A percentile compares a stretch with the other conserved stretches of the same genome.
Evolutionary conservation across 1,140 invertebrate species (phyloP).

Genomic region (Achroia grisella): DNA sequence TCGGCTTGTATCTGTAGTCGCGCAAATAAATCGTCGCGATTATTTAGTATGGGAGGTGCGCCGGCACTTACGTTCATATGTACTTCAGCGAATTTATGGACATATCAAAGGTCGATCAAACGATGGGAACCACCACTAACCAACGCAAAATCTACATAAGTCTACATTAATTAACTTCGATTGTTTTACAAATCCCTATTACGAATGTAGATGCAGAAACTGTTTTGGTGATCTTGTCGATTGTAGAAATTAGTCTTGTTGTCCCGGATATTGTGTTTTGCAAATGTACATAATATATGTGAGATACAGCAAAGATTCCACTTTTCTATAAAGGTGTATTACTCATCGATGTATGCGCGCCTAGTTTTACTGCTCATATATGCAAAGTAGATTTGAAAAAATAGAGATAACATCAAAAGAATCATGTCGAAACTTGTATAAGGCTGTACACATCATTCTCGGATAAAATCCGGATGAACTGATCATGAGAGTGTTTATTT

Average conservation of each 20-base stretch:
- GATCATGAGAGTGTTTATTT: slow-evolving; percentile 49
- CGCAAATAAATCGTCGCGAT: slow-evolving; percentile 57
- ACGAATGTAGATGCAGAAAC: too few relatives aligned
- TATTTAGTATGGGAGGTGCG: slow-evolving; percentile 58
- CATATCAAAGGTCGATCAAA: slow-evolving; percentile 54
- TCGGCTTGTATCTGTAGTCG: slow-evolving; percentile 45
- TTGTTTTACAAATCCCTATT: too few relatives aligned
- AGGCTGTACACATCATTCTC: slow-evolving; percentile 42
- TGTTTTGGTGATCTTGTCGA: too few relatives aligned
- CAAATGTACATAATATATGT: too few relatives aligned
- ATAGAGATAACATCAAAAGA: slow-evolving; percentile 37
- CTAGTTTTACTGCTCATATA: slow-evolving; percentile 43
- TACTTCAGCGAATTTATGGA: slow-evolving; percentile 50
- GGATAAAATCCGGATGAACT: slow-evolving; percentile 52
- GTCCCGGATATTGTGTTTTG: too few relatives aligned
- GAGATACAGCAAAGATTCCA: slow-evolving; percentile 9
- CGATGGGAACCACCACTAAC: slow-evolving; percentile 34
- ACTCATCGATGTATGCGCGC: slow-evolving; percentile 35
- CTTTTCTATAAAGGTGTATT: slow-evolving; percentile 37
- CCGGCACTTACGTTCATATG: slow-evolving; percentile 43
- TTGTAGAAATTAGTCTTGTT: too few relatives aligned
- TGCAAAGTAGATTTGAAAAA: slow-evolving; percentile 53
- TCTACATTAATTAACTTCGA: too few relatives aligned
- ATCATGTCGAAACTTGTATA: slow-evolving; percentile 62
- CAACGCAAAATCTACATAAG: not conserved